phyloP scores from a whole-genome alignment of 2,113 vertebrate genomes.

The Arizona elegans region DNA sequence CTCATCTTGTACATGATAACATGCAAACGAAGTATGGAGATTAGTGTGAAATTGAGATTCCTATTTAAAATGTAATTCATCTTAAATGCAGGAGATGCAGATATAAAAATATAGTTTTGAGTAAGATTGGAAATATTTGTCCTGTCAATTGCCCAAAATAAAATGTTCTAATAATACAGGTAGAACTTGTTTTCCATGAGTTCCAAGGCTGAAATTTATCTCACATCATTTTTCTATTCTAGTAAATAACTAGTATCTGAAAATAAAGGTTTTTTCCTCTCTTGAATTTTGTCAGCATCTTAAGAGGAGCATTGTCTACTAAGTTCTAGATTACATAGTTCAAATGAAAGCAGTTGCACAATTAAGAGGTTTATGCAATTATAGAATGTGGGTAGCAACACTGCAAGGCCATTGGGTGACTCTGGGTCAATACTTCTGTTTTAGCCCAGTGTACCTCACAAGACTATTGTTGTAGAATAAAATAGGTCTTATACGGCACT shows the following conservation, averaged over 20 bases:
- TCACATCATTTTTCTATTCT: not conserved
- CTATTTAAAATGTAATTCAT: not conserved
- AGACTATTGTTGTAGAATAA: not conserved
- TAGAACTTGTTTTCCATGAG: not conserved
- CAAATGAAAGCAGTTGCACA: not conserved
- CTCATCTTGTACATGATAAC: not conserved
- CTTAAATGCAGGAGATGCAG: not conserved
- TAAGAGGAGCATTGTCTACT: not conserved
- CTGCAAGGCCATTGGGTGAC: not conserved
- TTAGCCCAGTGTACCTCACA: not conserved
- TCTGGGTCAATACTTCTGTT: not conserved
- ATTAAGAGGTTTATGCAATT: not conserved
- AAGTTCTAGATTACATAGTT: not conserved
- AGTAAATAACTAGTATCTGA: not conserved
- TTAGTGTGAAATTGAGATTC: not conserved
- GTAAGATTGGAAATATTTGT: not conserved
- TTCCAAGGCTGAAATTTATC: not conserved
- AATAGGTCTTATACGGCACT: not conserved
- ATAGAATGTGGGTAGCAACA: not conserved
- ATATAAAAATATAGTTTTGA: not conserved
- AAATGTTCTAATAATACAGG: not conserved
- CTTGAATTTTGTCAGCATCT: not conserved
- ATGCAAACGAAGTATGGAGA: not conserved
- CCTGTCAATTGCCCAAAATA: not conserved
- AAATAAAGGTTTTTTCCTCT: not conserved